Percentiles rank a stretch among this genome's conserved stretches.
Conservation (phyloP, 2,113 vertebrate species). For the Triplophysa tibetana region DNA sequence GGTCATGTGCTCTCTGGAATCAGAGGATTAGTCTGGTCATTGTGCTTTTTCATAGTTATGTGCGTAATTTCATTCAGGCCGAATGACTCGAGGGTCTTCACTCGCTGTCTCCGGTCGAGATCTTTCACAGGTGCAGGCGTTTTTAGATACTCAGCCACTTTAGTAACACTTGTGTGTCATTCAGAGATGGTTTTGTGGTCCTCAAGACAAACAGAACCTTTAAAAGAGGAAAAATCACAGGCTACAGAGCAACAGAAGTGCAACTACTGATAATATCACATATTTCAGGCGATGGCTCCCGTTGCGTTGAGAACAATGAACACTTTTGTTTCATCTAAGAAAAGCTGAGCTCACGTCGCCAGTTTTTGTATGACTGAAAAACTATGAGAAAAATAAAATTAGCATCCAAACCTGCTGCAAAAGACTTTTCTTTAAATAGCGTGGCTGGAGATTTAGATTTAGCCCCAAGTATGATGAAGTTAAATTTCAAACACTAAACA, state of each 20-base stretch:
- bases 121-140: background rate
- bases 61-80: slow-evolving; percentile 24
- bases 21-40: too few species aligned
- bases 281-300: background rate
- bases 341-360: background rate
- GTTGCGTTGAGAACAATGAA: slow-evolving; percentile 28
- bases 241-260: background rate
- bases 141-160: background rate
- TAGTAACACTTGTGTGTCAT: background rate
- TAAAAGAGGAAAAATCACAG: slow-evolving; percentile 4
- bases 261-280: slow-evolving; percentile 3
- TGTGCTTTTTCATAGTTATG: too few species aligned
- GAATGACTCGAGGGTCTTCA: slow-evolving; percentile 11
- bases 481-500: background rate
- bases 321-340: slow-evolving; percentile 12
- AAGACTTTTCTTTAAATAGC: background rate
- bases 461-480: background rate
- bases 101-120: background rate
- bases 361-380: background rate
- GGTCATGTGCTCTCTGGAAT: too few species aligned
- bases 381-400: background rate
- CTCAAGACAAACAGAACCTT: background rate
- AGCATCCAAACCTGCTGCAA: background rate
- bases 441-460: background rate
- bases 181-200: background rate